These are phyloP conservation scores for Fulmarus glacialis DNA, from an alignment of 2,113 vertebrate genomes.

Conservation along the genomic window DNA sequence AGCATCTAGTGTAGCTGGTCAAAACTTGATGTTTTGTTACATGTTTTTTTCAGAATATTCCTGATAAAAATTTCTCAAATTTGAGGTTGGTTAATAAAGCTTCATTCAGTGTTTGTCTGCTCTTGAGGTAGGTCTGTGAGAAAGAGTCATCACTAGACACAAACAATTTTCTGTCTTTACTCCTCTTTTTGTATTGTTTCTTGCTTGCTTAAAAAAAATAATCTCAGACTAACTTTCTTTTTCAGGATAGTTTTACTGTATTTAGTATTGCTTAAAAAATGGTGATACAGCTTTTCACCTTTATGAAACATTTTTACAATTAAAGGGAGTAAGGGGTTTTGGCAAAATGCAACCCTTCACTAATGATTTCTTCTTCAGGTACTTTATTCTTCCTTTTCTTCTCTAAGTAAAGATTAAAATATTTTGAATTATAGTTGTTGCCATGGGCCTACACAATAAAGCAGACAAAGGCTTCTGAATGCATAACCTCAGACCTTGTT, in stretches of 20 bases:
- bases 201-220: background rate
- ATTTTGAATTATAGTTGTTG: background rate
- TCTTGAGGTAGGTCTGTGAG: background rate
- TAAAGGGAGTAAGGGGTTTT: background rate
- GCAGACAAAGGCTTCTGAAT: background rate
- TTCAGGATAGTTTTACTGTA: background rate
- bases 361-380: background rate
- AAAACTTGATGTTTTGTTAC: background rate
- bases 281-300: background rate
- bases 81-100: background rate
- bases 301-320: background rate
- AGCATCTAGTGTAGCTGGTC: background rate
- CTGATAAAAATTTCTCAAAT: background rate
- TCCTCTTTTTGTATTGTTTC: background rate
- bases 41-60: background rate
- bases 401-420: background rate
- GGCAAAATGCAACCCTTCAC: background rate
- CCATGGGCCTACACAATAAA: background rate
- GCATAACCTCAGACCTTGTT: background rate
- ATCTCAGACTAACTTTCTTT: background rate
- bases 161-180: background rate
- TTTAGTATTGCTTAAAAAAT: background rate
- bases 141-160: background rate
- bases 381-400: background rate
- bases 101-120: background rate